Base-by-base conservation (phyloP, 2,888 invertebrate species). In the Pterobdella sp. region DNA sequence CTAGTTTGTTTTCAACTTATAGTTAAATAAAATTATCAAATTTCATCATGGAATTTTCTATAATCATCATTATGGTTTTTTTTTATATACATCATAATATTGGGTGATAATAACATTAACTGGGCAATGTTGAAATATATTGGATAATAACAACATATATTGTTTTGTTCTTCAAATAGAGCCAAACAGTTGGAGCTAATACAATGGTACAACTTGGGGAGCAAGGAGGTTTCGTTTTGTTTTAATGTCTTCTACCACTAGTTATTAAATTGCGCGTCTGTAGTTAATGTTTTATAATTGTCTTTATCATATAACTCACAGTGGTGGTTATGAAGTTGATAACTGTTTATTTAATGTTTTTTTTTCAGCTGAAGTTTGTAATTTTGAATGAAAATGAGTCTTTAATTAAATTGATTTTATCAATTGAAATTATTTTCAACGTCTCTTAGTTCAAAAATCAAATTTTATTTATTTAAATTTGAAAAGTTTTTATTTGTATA, bases 101-200 rank as follows among this genome's bases (percentile, higher is more conserved):
- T n/a, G n/a, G n/a, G n/a, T n/a, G n/a, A n/a, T n/a, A n/a, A n/a
- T n/a, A n/a, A n/a, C n/a, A n/a, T n/a, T n/a, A n/a, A n/a, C n/a
- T n/a, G n/a, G n/a, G n/a, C n/a, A n/a, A n/a, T n/a, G n/a, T n/a
- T n/a, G n/a, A n/a, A n/a, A n/a, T n/a, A n/a, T n/a, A n/a, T n/a
- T n/a, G n/a, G n/a, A n/a, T n/a, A n/a, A n/a, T n/a, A n/a, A n/a
- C n/a, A n/a, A n/a, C n/a, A n/a, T n/a, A n/a, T n/a, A n/a, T n/a
- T n/a, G n/a, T n/a, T n/a, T n/a, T n/a, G n/a, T n/a, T n/a, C n/a
- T n/a, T n/a, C n/a, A n/a, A n/a, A n/a, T 77, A 96, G 95, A 94
- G 94, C 90, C 95, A 96, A 91, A 95, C 96, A 90, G 95, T 94
- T 87, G 96, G 95, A 88, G 96, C 96, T 88, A 92, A 94, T 86